Conservation (phyloP, 1,140 invertebrate genomes). For the Neotoxoptera formosana region DNA sequence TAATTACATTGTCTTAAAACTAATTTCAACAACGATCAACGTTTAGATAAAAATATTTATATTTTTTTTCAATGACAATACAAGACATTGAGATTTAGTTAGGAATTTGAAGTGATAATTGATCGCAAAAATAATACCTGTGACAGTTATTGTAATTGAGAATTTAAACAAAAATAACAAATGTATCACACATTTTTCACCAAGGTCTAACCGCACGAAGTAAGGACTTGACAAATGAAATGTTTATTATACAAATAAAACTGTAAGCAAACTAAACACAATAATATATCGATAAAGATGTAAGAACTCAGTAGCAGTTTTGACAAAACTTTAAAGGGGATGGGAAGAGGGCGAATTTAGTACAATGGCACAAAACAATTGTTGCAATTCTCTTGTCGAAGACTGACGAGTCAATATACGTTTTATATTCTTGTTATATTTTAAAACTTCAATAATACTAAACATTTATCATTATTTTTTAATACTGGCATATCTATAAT, state of each 20-base stretch:
- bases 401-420: neutral
- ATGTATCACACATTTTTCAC: neutral
- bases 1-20: neutral
- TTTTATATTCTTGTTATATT: neutral
- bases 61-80: neutral
- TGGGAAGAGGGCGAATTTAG: neutral
- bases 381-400: neutral
- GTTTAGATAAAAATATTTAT: neutral
- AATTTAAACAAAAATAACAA: neutral
- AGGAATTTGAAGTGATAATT: neutral
- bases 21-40: neutral
- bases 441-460: neutral
- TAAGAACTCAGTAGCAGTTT: neutral
- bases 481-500: neutral
- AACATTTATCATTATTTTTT: neutral
- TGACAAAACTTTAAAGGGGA: neutral
- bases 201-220: neutral
- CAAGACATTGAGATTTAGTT: neutral
- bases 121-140: neutral
- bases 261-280: neutral
- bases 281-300: neutral
- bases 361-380: neutral
- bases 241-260: neutral
- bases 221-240: neutral
- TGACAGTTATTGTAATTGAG: neutral